These are phyloP conservation scores for Monopterus albus DNA, from an alignment of 2,113 vertebrate genomes.

Conservation along the genomic window DNA sequence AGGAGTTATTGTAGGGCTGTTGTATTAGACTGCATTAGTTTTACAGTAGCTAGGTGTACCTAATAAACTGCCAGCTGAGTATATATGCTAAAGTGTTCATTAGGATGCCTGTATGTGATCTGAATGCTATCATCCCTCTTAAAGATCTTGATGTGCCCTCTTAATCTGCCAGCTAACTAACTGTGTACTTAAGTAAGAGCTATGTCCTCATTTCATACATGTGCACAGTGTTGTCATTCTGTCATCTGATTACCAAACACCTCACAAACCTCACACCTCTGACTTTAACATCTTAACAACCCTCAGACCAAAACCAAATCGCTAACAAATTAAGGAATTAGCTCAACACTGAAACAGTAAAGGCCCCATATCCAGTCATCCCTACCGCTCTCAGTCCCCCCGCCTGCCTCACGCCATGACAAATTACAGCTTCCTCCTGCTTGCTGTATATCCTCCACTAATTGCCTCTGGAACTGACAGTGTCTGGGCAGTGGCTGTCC, in stretches of 20 bases:
- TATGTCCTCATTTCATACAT: not conserved
- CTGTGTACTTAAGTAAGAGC: no score
- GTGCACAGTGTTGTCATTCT: no score
- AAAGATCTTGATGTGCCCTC: no score
- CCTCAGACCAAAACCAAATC: slow-evolving; percentile 17
- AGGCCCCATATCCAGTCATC: not conserved
- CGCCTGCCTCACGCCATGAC: slow-evolving; percentile 16
- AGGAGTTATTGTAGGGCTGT: no score
- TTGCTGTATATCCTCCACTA: slow-evolving; percentile 39
- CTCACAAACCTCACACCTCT: not conserved
- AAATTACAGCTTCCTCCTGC: slow-evolving; percentile 47
- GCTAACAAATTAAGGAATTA: slow-evolving; percentile 41
- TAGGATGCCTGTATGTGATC: no score
- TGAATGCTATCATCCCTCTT: no score
- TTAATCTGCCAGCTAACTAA: no score
- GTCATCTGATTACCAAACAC: not conserved
- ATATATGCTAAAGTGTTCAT: no score
- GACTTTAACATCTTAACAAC: slow-evolving; percentile 3
- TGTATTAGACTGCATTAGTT: no score
- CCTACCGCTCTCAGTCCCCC: not conserved
- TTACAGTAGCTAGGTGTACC: no score
- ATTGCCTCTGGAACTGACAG: slow-evolving; percentile 62
- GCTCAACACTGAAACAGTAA: slow-evolving; percentile 2
- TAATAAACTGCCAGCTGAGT: no score
- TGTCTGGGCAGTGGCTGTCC: slow-evolving; percentile 27